These are phyloP conservation scores for Sebastes iracundus DNA, from an alignment of 2,797 vertebrate genomes.

Conservation along the genomic window DNA sequence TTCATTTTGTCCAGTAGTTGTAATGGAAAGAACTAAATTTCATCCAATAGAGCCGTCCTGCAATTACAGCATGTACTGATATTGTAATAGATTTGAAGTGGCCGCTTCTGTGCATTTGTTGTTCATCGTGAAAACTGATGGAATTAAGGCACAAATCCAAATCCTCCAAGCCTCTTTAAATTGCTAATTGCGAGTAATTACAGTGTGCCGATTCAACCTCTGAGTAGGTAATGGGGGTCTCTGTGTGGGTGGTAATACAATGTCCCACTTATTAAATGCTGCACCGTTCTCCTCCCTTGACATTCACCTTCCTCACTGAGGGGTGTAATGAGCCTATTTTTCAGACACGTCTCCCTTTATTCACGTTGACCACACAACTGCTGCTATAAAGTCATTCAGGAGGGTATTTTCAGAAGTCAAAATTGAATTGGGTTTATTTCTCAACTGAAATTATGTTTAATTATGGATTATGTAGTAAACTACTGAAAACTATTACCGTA, in stretches of 20 bases:
- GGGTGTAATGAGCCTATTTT: conserved; percentile 49
- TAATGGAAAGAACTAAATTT: neutral
- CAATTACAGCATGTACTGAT: conserved; percentile 6
- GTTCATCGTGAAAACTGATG: conserved; percentile 23
- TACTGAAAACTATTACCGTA: neutral
- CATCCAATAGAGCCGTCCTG: neutral
- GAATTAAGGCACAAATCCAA: conserved; percentile 34
- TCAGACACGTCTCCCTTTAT: conserved; percentile 13
- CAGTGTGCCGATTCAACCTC: conserved; percentile 32
- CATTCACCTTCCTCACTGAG: conserved; percentile 57
- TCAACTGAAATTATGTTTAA: neutral
- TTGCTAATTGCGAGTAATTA: conserved; percentile 70
- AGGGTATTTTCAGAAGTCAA: neutral
- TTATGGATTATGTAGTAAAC: neutral
- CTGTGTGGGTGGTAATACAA: conserved; percentile 59
- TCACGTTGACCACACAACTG: neutral
- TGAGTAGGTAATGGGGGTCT: conserved; percentile 45
- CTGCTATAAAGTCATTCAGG: neutral
- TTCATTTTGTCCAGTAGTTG: neutral
- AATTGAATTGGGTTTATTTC: neutral
- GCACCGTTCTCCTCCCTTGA: conserved; percentile 57
- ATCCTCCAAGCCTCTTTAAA: conserved; percentile 54
- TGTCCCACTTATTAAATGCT: conserved; percentile 60
- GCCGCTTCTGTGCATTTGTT: conserved; percentile 61
- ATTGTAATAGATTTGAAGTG: conserved; percentile 47